Evolutionary conservation across 2,888 invertebrate genomes (phyloP), one percentile per base, ranked within the genome.

Genomic region (Spisula subtruncata): DNA sequence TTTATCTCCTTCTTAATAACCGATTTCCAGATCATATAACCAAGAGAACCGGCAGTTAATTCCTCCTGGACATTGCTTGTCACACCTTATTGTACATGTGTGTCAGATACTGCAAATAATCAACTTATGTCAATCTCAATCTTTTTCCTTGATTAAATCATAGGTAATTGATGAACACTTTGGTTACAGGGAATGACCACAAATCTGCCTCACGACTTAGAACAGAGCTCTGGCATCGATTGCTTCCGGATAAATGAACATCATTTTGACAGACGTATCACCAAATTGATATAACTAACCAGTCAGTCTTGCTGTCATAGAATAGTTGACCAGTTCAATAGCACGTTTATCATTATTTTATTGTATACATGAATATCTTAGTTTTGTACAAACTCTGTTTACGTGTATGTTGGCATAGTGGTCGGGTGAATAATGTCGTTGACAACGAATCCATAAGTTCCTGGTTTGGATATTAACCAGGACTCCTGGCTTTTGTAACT

Each of bases 121-220:
- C n/a, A 66, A 66, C 60, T 66, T 66, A 66, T n/a, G 60, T 25
- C 60, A 66, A 66, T 66, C 25, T 66, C 60, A 66, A 66, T 66
- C 6, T 25, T n/a, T 25, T 25, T 6, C n/a, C 25, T 66, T 66
- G 20, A 66, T 66, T 66, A 25, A 25, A 66, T 66, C 25, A 66
- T 25, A 25, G 60, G n/a, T 66, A 66, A 66, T 66, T 66, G 25
- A 66, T 25, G 60, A 25, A 66, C 60, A 25, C 25, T 66, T 66
- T 25, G 25, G 60, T 66, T 66, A 25, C 60, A n/a, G 20, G 25
- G 25, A 66, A 66, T 66, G 60, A 66, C 60, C 60, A 66, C 60
- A 66, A 66, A 66, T 66, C 8, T 10, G 25, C 12, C n/a, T 25
- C 25, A 10, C 20, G n/a, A 66, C n/a, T n/a, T 25, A 12, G 5